A percentile compares a stretch with the other conserved stretches of the same genome.
These are phyloP conservation scores for Mesopsocus fuscifrons DNA, from an alignment of 2,888 invertebrate species.

Conservation along the genomic window DNA sequence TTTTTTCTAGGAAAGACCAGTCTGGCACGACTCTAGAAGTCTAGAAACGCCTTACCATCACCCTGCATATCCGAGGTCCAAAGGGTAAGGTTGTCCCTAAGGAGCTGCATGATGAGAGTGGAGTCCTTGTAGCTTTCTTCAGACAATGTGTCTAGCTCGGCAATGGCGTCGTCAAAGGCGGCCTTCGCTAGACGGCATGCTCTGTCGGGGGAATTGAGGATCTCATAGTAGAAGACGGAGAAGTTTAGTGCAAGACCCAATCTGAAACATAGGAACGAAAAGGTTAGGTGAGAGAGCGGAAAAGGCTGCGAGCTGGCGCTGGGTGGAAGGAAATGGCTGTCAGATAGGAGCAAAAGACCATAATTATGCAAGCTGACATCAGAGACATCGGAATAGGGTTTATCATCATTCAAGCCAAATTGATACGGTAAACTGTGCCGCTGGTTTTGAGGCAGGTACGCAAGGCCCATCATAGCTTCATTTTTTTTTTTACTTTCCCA, in stretches of 20 bases:
- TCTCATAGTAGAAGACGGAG: slow-evolving; percentile 99
- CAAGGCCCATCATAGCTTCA: too few species aligned
- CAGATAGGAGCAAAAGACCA: not conserved
- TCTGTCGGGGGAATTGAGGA: slow-evolving; percentile 92
- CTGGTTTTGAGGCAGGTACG: too few species aligned
- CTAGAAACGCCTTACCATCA: slow-evolving; percentile 67
- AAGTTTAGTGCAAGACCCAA: slow-evolving; percentile 95
- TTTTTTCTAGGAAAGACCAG: too few species aligned
- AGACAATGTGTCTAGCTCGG: slow-evolving; percentile 90
- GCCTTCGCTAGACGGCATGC: slow-evolving; percentile 96
- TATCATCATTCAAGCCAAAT: too few species aligned
- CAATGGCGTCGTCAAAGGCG: slow-evolving; percentile 97
- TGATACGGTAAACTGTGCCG: too few species aligned
- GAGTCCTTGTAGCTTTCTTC: slow-evolving; percentile 99
- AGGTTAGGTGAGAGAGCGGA: not conserved
- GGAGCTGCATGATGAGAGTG: slow-evolving; percentile 97
- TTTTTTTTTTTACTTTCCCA: too few species aligned
- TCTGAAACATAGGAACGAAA: slow-evolving; percentile 26
- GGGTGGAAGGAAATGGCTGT: not conserved
- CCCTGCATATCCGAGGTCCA: slow-evolving; percentile 99
- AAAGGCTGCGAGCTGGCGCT: too few species aligned
- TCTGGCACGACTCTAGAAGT: too few species aligned
- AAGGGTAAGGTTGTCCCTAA: slow-evolving; percentile 96
- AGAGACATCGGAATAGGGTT: too few species aligned
- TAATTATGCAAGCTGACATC: too few species aligned